A percentile compares a stretch with the other conserved stretches of the same genome.
phyloP scores from a whole-genome alignment of 2,113 vertebrate genomes.

The Procapra przewalskii region DNA sequence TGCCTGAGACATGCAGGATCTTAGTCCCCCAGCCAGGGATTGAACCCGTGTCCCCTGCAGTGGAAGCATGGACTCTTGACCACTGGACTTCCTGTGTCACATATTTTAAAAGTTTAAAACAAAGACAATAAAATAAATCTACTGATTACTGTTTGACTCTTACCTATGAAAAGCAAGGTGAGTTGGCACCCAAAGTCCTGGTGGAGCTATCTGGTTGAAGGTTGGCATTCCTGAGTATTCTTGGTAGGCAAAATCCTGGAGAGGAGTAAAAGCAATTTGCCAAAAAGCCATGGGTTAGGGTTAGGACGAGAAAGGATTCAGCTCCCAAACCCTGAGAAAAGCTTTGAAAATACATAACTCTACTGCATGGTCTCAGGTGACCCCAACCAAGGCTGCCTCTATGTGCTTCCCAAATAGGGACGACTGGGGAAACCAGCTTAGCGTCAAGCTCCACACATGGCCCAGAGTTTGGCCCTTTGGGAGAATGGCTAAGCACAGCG shows the following conservation, averaged over 20 bases:
- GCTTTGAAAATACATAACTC: neutral
- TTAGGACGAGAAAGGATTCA: neutral
- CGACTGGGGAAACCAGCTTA: neutral
- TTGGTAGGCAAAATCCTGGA: neutral
- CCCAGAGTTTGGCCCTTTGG: neutral
- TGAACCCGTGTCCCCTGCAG: neutral
- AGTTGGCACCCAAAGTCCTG: neutral
- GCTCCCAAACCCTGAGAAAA: neutral
- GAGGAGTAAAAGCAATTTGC: neutral
- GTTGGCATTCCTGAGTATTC: neutral
- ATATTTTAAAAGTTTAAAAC: slow-evolving; percentile 11
- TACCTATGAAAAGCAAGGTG: neutral
- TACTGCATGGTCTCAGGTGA: neutral
- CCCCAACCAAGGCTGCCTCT: neutral
- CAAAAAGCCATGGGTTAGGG: neutral
- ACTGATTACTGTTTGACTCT: neutral
- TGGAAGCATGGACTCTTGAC: neutral
- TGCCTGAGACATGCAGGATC: neutral
- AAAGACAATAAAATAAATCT: slow-evolving; percentile 2
- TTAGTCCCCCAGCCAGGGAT: neutral
- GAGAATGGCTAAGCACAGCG: neutral
- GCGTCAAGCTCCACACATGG: neutral
- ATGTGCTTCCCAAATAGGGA: neutral
- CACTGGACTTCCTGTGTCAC: neutral
- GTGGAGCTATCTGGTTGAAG: neutral